These are phyloP conservation scores for Platalea minor DNA, from an alignment of 2,797 vertebrate genomes.

Conservation along the genomic window DNA sequence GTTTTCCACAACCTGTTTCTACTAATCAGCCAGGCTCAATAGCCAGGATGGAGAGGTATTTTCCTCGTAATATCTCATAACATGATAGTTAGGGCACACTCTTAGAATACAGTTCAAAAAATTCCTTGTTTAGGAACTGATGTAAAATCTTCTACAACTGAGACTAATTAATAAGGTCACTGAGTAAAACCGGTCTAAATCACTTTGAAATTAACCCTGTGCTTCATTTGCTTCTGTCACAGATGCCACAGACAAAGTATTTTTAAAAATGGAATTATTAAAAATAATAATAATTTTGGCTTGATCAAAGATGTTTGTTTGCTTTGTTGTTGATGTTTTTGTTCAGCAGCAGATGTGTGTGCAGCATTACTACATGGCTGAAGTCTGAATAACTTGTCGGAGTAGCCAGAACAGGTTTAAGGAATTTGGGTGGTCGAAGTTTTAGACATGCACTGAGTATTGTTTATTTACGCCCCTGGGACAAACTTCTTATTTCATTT, in stretches of 20 bases:
- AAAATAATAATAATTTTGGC: neutral
- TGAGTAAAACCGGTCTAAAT: neutral
- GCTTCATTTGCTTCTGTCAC: neutral
- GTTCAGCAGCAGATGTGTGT: neutral
- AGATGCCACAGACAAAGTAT: neutral
- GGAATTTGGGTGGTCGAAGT: neutral
- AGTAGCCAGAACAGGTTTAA: neutral
- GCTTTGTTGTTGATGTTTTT: neutral
- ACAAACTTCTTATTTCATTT: neutral
- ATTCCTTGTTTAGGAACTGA: neutral
- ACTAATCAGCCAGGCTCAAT: neutral
- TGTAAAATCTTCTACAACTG: neutral
- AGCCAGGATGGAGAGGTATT: neutral
- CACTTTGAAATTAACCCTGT: neutral
- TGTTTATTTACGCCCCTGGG: neutral
- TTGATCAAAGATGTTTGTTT: neutral
- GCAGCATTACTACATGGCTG: fast-evolving
- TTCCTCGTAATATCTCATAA: neutral
- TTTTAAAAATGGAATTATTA: neutral
- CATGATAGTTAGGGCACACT: neutral
- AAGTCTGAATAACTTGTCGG: neutral
- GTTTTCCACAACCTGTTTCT: neutral
- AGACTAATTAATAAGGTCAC: neutral
- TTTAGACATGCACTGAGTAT: neutral
- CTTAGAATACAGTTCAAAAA: neutral